Base-by-base conservation (phyloP, 2,888 invertebrate species). In the Aphodius sticticus region DNA sequence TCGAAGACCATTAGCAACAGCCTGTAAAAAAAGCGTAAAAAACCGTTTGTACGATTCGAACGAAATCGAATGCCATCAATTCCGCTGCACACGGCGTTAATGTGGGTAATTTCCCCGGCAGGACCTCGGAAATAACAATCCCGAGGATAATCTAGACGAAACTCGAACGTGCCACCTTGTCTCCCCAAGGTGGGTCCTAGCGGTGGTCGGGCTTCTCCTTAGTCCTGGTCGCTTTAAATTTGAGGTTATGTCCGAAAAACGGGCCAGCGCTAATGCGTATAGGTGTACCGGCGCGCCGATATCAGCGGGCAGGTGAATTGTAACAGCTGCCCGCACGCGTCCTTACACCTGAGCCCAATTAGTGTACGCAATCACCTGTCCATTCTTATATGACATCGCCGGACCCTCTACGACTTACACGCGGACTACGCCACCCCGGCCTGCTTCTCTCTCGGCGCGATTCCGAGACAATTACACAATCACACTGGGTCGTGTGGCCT, bases 241-340 rank as follows among this genome's bases (percentile, higher is more conserved):
- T 12, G 53, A 53, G 53, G 53, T 53, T 53, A 53, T 53, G 53
- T 53, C 53, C 53, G 53, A 53, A 53, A 53, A 53, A 53, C 53
- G 53, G 53, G 53, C 3, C 53, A 53, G 9, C 53, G 53, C 53
- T 53, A 53, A 53, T 53, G 53, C 53, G 53, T 53, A 53, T 53
- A 53, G 53, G 53, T 53, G 53, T 53, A 53, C 53, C 53, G 70
- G 26, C 74, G 74, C 74, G 74, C 35, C 35, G 35, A 36, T 37
- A 36, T 74, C 74, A 15, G 74, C 84, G 82, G 86, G 86, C 88
- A 88, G 88, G 88, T 88, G 88, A 86, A 86, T 84, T 82, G 79
- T 82, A 81, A 83, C 89, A 89, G 87, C 88, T 89, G 88, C 87
- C 85, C 86, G 87, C 88, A 88, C 88, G 88, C 87, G 88, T 85